These are phyloP conservation scores for Willisornis vidua DNA, from an alignment of 2,113 vertebrate genomes.

Conservation along the genomic window DNA sequence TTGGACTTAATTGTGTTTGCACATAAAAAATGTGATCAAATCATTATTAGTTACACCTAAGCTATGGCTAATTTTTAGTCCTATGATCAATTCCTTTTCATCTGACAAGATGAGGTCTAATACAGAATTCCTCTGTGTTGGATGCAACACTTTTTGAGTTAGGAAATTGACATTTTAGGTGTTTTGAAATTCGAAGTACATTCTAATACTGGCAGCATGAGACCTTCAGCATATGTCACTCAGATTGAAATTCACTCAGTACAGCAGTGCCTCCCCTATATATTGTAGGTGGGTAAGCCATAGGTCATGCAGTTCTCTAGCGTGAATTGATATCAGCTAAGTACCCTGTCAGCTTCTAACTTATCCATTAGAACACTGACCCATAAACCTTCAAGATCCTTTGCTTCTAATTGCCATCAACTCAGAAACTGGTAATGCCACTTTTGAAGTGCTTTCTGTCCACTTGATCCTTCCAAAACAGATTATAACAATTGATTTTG, in stretches of 20 bases:
- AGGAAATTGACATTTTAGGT: slow-evolving; percentile 4
- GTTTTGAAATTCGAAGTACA: slow-evolving; percentile 35
- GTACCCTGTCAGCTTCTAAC: slow-evolving; percentile 53
- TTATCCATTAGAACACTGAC: not conserved
- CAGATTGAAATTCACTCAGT: not conserved
- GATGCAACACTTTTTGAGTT: not conserved
- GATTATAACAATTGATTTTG: slow-evolving; percentile 32
- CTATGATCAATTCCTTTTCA: slow-evolving; percentile 37
- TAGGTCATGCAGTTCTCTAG: slow-evolving; percentile 27
- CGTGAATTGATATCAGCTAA: slow-evolving; percentile 54
- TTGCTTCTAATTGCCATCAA: slow-evolving; percentile 27
- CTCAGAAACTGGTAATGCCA: slow-evolving; percentile 9
- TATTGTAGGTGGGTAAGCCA: not conserved
- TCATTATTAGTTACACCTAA: not conserved
- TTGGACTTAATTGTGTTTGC: slow-evolving; percentile 30
- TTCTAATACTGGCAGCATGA: not conserved
- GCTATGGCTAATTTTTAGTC: slow-evolving; percentile 11
- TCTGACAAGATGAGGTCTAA: slow-evolving; percentile 19
- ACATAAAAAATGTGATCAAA: slow-evolving; percentile 3
- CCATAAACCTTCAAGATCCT: slow-evolving; percentile 42
- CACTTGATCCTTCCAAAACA: slow-evolving; percentile 50
- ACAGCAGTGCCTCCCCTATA: not conserved
- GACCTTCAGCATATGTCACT: not conserved
- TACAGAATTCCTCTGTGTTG: not conserved
- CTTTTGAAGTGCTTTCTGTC: slow-evolving; percentile 45